Conservation (phyloP, 2,888 invertebrate species). For the Melanargia galathea region DNA sequence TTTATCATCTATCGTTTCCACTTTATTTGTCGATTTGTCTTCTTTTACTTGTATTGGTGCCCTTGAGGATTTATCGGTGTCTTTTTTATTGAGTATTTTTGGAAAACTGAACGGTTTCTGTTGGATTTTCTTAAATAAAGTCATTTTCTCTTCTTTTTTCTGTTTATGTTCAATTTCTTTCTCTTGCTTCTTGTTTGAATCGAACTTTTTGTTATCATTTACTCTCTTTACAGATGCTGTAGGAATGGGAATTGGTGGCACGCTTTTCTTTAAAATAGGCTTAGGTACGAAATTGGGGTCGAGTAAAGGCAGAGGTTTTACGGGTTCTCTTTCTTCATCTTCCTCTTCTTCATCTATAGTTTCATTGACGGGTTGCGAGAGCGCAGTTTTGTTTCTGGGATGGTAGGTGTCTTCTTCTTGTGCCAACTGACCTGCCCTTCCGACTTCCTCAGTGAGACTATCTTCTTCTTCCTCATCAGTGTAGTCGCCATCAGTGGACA, state of each 20-base stretch:
- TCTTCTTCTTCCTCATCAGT: conserved; percentile 61
- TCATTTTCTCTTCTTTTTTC: conserved; percentile 67
- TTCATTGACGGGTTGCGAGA: conserved; percentile 55
- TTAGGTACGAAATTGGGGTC: conserved; percentile 89
- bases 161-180: conserved; percentile 47
- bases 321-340: conserved; percentile 81
- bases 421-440: conserved; percentile 57
- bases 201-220: conserved; percentile 42
- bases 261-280: conserved; percentile 88
- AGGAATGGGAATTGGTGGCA: conserved; percentile 53
- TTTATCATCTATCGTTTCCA: conserved; percentile 59
- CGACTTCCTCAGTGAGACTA: conserved; percentile 65
- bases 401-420: conserved; percentile 87
- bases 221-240: not conserved
- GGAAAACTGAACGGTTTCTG: conserved; percentile 67
- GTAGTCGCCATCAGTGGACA: conserved; percentile 76
- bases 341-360: conserved; percentile 66
- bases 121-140: conserved; percentile 71
- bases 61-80: conserved; percentile 52
- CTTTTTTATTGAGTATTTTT: conserved; percentile 68
- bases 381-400: conserved; percentile 80
- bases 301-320: conserved; percentile 84
- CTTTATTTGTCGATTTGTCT: conserved; percentile 47
- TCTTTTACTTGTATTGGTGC: conserved; percentile 39
- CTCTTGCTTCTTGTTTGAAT: conserved; percentile 33